These are phyloP conservation scores for Motacilla tschutschensis DNA, from an alignment of 2,113 vertebrate species.

Conservation along the genomic window DNA sequence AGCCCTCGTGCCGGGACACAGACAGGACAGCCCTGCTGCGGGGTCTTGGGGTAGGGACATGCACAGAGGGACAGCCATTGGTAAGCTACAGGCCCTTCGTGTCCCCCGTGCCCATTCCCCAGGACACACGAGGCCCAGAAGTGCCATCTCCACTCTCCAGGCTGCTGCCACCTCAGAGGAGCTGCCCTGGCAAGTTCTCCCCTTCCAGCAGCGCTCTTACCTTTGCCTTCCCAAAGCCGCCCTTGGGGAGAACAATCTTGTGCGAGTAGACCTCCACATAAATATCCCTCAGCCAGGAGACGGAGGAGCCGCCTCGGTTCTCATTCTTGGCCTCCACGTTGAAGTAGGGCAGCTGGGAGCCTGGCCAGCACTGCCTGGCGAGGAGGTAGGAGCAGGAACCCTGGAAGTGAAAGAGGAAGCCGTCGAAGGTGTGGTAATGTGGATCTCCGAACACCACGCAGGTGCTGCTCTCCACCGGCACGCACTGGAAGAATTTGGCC, in stretches of 20 bases:
- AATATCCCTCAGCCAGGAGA: constrained; percentile 94
- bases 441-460: constrained; percentile 97
- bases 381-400: constrained; percentile 96
- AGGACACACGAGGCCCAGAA: fast-evolving
- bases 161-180: fast-evolving
- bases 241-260: constrained; percentile 88
- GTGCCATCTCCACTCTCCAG: fast-evolving
- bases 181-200: fast-evolving
- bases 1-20: neutral
- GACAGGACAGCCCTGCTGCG: fast-evolving
- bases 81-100: neutral
- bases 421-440: constrained; percentile 97
- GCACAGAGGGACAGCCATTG: fast-evolving
- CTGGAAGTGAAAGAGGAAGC: constrained; percentile 98
- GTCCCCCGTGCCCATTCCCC: fast-evolving
- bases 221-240: constrained; percentile 86
- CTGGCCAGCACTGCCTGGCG: constrained; percentile 90
- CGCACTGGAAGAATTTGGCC: constrained; percentile 89
- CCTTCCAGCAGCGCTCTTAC: constrained; percentile 66
- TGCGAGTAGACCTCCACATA: constrained; percentile 92
- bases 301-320: constrained; percentile 85
- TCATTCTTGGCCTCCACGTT: constrained; percentile 97
- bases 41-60: neutral
- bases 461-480: constrained; percentile 90
- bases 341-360: constrained; percentile 88